Base-by-base conservation (phyloP, 2,888 invertebrate species). In the Tachina grossa region DNA sequence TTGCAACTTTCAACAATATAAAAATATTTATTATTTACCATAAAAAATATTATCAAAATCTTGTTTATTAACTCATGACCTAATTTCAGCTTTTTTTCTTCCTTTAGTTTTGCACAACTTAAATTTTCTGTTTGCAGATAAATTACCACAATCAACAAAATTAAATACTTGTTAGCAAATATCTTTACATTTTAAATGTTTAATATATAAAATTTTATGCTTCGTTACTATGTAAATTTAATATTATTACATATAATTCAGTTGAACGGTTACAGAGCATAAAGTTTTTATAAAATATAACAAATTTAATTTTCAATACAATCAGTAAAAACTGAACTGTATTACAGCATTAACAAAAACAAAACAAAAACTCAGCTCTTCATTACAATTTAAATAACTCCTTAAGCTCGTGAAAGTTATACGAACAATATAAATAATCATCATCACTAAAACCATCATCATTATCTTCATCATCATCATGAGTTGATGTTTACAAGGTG, bases 291-390 rank as follows among this genome's bases (percentile, higher is more conserved):
- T 16, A 19, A 11, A 61, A 61, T 43, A 61, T 41, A 1, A 10
- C 8, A 41, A 61, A 61, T 43, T 61, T 6, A 61, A 43, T 43
- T 61, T 43, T 43, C 39, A 43, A 4, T 61, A 61, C 11, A 43
- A 61, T 2, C 11, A 61, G 43, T 61, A 43, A 16, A 43, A 16
- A 9, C 13, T 61, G 31, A 43, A 61, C 10, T 61, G 11, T 11
- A 19, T 16, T 2, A 6, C 31, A 6, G 31, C 14, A 31, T 57
- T 51, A 31, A 31, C 4, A 31, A 31, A 31, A 31, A 31, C 9
- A 51, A 51, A 51, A 16, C 1, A 45, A 43, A 63, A 65, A 65
- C 13, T 47, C 9, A 16, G 39, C 61, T 65, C 22, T 65, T 47
- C 47, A 47, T 47, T 65, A 5, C 9, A 47, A 13, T 47, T 65